A percentile compares a stretch with the other conserved stretches of the same genome.
Conservation (phyloP, 1,140 invertebrate species). For the Anagrus nilaparvatae region DNA sequence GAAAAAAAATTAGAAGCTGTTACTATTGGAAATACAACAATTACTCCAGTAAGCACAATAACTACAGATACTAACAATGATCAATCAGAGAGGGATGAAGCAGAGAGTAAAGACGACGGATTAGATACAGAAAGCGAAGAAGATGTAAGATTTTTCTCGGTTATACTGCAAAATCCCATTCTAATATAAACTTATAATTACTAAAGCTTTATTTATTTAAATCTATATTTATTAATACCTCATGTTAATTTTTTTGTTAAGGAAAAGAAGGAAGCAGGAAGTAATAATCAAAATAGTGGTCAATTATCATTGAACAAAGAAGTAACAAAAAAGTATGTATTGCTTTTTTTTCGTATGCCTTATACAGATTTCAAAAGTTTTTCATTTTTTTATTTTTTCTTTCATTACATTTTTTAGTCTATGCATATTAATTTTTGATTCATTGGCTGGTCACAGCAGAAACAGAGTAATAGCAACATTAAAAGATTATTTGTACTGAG, state of each 20-base stretch:
- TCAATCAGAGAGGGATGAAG: slow-evolving; percentile 67
- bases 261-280: slow-evolving; percentile 20
- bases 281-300: slow-evolving; percentile 9
- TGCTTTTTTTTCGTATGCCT: not conserved
- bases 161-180: not conserved
- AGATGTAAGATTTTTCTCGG: slow-evolving; percentile 22
- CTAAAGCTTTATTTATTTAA: not conserved
- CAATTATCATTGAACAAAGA: slow-evolving; percentile 13
- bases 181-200: not conserved
- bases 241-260: slow-evolving; percentile 17
- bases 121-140: slow-evolving; percentile 42
- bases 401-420: slow-evolving; percentile 41
- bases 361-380: not conserved
- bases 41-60: slow-evolving; percentile 46
- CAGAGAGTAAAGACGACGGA: slow-evolving; percentile 67
- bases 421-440: slow-evolving; percentile 92
- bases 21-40: slow-evolving; percentile 61
- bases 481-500: slow-evolving; percentile 81
- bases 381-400: slow-evolving; percentile 11
- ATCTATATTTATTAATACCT: not conserved
- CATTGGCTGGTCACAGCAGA: slow-evolving; percentile 57
- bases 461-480: slow-evolving; percentile 70
- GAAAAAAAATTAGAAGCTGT: slow-evolving; percentile 26
- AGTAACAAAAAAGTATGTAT: slow-evolving; percentile 27
- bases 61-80: slow-evolving; percentile 57